phyloP scores from a whole-genome alignment of 2,888 invertebrate genomes.

The Lasius fuliginosus region DNA sequence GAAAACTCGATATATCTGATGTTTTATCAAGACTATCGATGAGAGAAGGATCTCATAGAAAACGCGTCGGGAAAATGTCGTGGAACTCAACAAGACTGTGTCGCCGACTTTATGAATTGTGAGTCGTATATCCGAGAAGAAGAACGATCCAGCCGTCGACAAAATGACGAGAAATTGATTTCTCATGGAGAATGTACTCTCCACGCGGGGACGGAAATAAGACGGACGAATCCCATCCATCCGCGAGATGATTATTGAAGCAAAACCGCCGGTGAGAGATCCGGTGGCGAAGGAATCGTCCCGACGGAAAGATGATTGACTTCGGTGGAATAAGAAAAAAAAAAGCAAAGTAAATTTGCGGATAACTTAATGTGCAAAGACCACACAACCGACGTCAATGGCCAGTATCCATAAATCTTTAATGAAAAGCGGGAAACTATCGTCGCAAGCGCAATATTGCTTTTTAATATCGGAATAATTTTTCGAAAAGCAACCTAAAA shows the following conservation, averaged over 20 bases:
- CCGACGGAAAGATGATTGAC: conserved; percentile 31
- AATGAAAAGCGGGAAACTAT: not conserved
- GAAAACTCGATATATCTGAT: not conserved
- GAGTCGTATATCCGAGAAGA: conserved; percentile 16
- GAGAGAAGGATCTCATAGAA: not conserved
- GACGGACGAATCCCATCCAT: conserved; percentile 52
- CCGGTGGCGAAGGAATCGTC: conserved; percentile 46
- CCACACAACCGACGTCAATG: not conserved
- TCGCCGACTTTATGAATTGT: conserved; percentile 59
- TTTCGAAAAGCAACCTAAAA: conserved; percentile 7
- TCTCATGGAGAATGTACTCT: conserved; percentile 41
- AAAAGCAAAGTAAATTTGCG: conserved; percentile 35
- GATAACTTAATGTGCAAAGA: conserved; percentile 32
- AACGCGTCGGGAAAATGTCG: conserved; percentile 10
- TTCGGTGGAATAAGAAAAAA: conserved; percentile 10
- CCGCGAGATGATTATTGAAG: conserved; percentile 54
- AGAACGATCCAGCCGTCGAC: conserved; percentile 11
- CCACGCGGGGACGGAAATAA: conserved; percentile 54
- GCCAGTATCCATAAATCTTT: not conserved
- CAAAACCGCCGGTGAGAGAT: conserved; percentile 47
- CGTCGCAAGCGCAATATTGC: not conserved
- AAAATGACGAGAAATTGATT: conserved; percentile 61
- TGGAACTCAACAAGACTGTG: conserved; percentile 21
- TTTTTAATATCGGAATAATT: conserved; percentile 5
- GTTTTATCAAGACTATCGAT: not conserved